A percentile compares a stretch with the other conserved stretches of the same genome.
These are phyloP conservation scores for Thomomys bottae DNA, from an alignment of 2,113 vertebrate genomes.

Conservation along the genomic window DNA sequence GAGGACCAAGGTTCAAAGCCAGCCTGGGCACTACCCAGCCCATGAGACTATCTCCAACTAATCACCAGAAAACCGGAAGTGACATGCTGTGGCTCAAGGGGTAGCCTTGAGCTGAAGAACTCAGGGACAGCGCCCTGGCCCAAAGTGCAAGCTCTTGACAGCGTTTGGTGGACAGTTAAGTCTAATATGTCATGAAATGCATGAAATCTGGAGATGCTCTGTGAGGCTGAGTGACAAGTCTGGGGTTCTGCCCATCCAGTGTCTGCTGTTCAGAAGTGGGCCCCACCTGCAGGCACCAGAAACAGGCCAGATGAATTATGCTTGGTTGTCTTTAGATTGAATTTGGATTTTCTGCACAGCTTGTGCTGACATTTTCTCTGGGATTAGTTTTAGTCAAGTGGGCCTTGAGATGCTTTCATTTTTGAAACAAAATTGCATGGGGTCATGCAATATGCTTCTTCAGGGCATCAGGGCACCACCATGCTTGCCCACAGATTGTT, in stretches of 20 bases:
- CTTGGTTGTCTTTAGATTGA: background rate
- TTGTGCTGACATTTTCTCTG: conserved; percentile 4
- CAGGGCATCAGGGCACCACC: too few species aligned
- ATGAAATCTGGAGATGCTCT: background rate
- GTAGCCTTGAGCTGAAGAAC: too few species aligned
- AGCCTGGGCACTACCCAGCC: too few species aligned
- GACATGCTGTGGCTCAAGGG: too few species aligned
- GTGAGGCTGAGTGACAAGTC: background rate
- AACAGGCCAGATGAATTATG: accelerated
- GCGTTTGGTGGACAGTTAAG: background rate
- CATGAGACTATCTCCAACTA: too few species aligned
- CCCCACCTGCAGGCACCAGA: background rate
- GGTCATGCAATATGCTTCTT: background rate
- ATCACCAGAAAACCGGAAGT: too few species aligned
- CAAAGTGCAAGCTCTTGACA: too few species aligned
- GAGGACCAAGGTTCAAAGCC: too few species aligned
- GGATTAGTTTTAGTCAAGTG: background rate
- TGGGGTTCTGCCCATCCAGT: background rate
- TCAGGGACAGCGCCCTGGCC: too few species aligned
- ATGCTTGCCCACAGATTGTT: too few species aligned
- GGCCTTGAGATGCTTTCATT: conserved; percentile 13
- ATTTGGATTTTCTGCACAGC: background rate
- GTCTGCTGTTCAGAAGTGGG: background rate
- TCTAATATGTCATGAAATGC: accelerated
- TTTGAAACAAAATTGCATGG: conserved; percentile 30